Conservation (phyloP, 2,113 vertebrate genomes). For the Heterocephalus glaber region DNA sequence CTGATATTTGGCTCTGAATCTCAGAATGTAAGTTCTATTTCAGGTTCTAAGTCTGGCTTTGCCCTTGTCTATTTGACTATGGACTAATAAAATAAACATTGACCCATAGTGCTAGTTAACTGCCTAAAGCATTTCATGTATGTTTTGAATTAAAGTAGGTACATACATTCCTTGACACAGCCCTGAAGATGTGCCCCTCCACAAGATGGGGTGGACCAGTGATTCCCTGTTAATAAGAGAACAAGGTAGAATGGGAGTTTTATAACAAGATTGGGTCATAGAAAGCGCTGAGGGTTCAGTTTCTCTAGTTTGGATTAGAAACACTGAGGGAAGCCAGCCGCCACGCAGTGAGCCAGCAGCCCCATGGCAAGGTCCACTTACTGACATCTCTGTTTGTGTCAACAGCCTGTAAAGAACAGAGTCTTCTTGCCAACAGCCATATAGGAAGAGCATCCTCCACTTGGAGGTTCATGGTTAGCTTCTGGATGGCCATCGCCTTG, state of each 20-base stretch:
- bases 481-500: background rate
- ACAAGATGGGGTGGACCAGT: background rate
- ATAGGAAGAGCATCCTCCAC: background rate
- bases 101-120: background rate
- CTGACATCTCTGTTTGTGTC: background rate
- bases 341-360: background rate
- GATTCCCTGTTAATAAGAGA: background rate
- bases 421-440: background rate
- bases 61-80: background rate
- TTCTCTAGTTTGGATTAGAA: background rate
- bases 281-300: background rate
- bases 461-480: background rate
- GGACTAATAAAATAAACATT: background rate
- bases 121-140: background rate
- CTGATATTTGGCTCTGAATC: background rate
- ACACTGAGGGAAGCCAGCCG: background rate
- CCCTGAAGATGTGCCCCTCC: background rate
- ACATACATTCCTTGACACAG: background rate
- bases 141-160: background rate
- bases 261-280: background rate
- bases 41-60: background rate
- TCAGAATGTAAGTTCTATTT: background rate
- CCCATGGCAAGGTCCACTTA: background rate
- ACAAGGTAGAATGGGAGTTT: background rate
- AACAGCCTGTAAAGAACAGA: background rate